A percentile compares a stretch with the other conserved stretches of the same genome.
Conservation (phyloP, 2,113 vertebrate genomes). For the Pampusana beccarii region DNA sequence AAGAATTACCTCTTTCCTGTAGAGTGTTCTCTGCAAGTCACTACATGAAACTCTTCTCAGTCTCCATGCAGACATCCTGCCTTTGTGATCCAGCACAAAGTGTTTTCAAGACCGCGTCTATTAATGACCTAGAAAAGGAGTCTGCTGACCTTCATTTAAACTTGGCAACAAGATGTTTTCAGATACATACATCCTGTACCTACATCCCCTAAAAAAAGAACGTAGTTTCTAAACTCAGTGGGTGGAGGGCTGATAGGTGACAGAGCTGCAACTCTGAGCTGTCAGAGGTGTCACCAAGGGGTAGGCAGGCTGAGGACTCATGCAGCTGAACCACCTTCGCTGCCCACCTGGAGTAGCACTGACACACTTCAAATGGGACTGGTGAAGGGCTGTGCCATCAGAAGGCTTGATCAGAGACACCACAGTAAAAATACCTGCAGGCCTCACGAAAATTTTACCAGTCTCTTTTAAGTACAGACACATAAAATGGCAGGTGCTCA, state of each 20-base stretch:
- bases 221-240: slow-evolving; percentile 34
- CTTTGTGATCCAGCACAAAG: slow-evolving; percentile 36
- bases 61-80: slow-evolving; percentile 11
- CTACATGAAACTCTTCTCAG: background rate
- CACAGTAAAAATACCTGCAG: background rate
- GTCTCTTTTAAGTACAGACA: background rate
- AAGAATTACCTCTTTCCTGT: background rate
- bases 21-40: background rate
- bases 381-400: background rate
- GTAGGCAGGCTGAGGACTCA: background rate
- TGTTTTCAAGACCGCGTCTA: background rate
- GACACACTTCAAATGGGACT: background rate
- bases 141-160: background rate
- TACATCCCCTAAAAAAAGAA: background rate
- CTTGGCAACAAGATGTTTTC: background rate
- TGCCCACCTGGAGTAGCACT: background rate
- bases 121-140: slow-evolving; percentile 28
- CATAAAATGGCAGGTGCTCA: background rate
- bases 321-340: background rate
- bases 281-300: background rate
- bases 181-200: background rate
- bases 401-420: background rate
- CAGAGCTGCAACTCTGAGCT: background rate
- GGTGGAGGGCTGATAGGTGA: background rate
- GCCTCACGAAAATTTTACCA: background rate